These are phyloP conservation scores for Polyommatus icarus DNA, from an alignment of 2,888 invertebrate species.

Conservation along the genomic window DNA sequence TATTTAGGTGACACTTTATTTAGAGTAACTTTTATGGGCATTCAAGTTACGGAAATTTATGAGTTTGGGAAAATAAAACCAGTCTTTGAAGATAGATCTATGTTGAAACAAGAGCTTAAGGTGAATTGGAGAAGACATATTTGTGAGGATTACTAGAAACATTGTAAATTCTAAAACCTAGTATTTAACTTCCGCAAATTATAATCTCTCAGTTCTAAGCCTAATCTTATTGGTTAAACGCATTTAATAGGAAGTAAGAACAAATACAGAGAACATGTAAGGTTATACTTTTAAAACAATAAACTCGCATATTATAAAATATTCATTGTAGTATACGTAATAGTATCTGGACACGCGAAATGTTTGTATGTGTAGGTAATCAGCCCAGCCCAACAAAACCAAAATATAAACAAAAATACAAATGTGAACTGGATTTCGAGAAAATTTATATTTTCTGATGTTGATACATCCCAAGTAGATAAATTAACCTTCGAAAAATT, in stretches of 20 bases:
- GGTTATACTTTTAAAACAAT: conserved; percentile 9
- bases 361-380: background rate
- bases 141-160: background rate
- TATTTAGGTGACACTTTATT: conserved; percentile 28
- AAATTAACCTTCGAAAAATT: background rate
- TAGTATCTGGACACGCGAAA: background rate
- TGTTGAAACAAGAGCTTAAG: background rate
- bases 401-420: too few species aligned
- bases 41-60: conserved; percentile 23
- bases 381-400: background rate
- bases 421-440: too few species aligned
- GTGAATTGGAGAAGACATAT: too few species aligned
- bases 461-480: background rate
- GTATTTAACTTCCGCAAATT: background rate
- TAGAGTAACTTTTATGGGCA: conserved; percentile 19
- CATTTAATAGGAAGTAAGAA: background rate
- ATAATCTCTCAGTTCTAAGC: background rate
- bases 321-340: background rate
- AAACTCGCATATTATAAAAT: conserved; percentile 3
- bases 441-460: too few species aligned
- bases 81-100: background rate
- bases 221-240: background rate
- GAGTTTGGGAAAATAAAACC: background rate
- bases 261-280: background rate
- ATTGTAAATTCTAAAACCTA: background rate